A percentile compares a stretch with the other conserved stretches of the same genome.
Conservation (phyloP, 2,113 vertebrate genomes). For the Silurus asotus region DNA sequence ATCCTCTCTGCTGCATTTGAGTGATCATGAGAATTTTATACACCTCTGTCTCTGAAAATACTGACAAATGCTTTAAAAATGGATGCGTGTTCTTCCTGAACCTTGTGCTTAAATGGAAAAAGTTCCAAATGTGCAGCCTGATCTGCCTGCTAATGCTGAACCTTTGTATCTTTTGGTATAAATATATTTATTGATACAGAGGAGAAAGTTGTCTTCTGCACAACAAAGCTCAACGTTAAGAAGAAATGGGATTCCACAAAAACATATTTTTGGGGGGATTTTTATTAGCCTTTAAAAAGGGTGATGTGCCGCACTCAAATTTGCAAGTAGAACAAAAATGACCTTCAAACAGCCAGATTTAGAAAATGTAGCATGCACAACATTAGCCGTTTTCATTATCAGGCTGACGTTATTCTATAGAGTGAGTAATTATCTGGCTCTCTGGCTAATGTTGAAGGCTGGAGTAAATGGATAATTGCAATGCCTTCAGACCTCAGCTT, state of each 20-base stretch:
- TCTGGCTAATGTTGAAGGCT: constrained; percentile 20
- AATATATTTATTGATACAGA: neutral
- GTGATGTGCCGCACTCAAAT: neutral
- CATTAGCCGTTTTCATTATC: constrained; percentile 28
- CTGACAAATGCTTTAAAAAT: constrained; percentile 14
- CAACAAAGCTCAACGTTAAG: constrained; percentile 13
- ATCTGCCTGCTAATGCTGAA: neutral
- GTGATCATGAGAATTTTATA: neutral
- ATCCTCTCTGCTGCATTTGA: neutral
- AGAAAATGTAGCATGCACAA: constrained; percentile 9
- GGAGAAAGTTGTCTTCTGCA: constrained; percentile 16
- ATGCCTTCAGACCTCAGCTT: constrained; percentile 1
- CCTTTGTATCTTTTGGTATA: neutral
- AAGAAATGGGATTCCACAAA: neutral
- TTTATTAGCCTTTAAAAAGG: neutral
- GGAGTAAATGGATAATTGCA: constrained; percentile 26
- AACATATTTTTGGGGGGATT: neutral
- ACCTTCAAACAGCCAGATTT: constrained; percentile 19
- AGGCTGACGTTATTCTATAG: constrained; percentile 16
- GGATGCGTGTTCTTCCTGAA: neutral
- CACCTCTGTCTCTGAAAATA: neutral
- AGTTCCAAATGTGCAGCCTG: neutral
- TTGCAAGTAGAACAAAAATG: neutral
- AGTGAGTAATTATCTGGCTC: constrained; percentile 30
- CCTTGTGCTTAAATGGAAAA: neutral